Evolutionary conservation across 1,140 invertebrate species (phyloP).

Genomic region (Eupristina koningsbergeri): DNA sequence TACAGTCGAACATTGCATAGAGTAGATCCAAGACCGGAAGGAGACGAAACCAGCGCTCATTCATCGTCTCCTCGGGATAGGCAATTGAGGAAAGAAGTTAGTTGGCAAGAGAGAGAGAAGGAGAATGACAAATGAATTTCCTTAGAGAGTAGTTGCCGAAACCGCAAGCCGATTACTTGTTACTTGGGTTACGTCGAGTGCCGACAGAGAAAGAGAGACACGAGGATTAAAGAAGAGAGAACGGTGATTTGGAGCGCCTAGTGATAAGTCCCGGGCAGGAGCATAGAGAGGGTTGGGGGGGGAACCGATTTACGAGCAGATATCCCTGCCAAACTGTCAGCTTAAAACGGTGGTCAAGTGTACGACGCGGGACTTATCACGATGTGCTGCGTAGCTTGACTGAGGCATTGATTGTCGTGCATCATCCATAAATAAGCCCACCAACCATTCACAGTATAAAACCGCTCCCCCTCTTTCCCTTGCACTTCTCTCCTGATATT

Average conservation of each 20-base stretch:
- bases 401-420: slow-evolving; percentile 27
- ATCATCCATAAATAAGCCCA: slow-evolving; percentile 35
- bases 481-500: not conserved
- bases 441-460: not conserved
- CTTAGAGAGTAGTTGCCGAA: slow-evolving; percentile 48
- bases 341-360: slow-evolving; percentile 29
- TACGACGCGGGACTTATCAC: slow-evolving; percentile 40
- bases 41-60: slow-evolving; percentile 18
- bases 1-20: not conserved
- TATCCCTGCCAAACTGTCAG: slow-evolving; percentile 44
- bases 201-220: slow-evolving; percentile 3
- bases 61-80: slow-evolving; percentile 22
- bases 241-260: slow-evolving; percentile 15
- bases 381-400: not conserved
- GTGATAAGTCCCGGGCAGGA: slow-evolving; percentile 1
- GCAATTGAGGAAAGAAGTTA: not conserved
- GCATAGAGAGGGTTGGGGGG: too few species aligned
- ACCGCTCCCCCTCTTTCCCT: not conserved
- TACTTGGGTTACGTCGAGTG: slow-evolving; percentile 39
- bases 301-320: slow-evolving; percentile 43
- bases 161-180: slow-evolving; percentile 55
- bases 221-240: not conserved
- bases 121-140: slow-evolving; percentile 57
- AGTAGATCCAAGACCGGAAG: slow-evolving; percentile 1
- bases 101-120: not conserved